phyloP scores from a whole-genome alignment of 2,888 invertebrate genomes.

The Baccha elongata region DNA sequence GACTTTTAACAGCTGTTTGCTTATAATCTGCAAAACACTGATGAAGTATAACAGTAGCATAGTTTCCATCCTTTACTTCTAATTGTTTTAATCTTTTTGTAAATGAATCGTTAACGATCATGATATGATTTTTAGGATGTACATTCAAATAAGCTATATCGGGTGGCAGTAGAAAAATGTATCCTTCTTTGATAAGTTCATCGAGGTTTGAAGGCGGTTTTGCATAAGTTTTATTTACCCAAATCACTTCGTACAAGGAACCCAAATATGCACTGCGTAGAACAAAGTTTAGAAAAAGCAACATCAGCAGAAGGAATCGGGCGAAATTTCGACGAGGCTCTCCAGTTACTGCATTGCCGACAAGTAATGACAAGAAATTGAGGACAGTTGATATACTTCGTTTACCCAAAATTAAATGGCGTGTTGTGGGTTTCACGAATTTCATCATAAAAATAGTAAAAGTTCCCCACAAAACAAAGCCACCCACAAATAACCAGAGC shows the following conservation, averaged over 20 bases:
- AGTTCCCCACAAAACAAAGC: conserved; percentile 12
- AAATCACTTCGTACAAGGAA: conserved; percentile 73
- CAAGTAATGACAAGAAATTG: conserved; percentile 73
- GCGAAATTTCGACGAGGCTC: conserved; percentile 75
- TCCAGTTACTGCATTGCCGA: conserved; percentile 76
- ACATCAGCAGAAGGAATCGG: conserved; percentile 53
- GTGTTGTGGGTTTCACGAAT: not conserved
- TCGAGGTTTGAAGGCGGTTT: too few species aligned
- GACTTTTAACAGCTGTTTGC: too few species aligned
- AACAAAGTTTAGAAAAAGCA: conserved; percentile 77
- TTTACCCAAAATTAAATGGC: conserved; percentile 70
- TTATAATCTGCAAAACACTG: too few species aligned
- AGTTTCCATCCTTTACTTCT: too few species aligned
- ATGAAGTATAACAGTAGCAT: too few species aligned
- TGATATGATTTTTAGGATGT: too few species aligned
- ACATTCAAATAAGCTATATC: too few species aligned
- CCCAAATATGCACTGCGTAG: conserved; percentile 79
- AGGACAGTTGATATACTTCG: conserved; percentile 61
- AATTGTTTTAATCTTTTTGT: too few species aligned
- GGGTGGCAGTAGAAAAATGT: too few species aligned
- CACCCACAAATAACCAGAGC: conserved; percentile 74
- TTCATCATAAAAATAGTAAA: not conserved
- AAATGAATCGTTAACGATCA: too few species aligned
- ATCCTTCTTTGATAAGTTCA: too few species aligned
- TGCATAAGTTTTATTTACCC: too few species aligned